phyloP scores from a whole-genome alignment of 2,888 invertebrate species.

The Rosalia funebris region DNA sequence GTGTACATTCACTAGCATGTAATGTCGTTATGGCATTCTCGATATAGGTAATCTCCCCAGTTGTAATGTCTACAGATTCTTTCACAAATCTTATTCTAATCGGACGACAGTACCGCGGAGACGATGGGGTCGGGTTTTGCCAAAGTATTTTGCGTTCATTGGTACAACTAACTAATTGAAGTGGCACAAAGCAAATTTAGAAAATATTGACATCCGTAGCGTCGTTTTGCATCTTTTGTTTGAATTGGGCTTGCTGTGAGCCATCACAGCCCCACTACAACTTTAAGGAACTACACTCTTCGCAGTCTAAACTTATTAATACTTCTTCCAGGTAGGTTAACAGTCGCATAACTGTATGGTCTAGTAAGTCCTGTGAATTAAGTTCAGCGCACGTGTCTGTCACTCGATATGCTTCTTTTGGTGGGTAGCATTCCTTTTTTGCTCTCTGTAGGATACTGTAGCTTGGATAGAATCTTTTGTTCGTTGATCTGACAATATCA shows the following conservation, averaged over 20 bases:
- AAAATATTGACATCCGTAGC: constrained; percentile 49
- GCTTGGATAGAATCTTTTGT: constrained; percentile 19
- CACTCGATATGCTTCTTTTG: constrained; percentile 12
- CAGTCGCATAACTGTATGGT: constrained; percentile 20
- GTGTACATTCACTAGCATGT: neutral
- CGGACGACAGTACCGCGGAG: constrained; percentile 49
- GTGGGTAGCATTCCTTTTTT: constrained; percentile 25
- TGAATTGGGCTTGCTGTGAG: constrained; percentile 44
- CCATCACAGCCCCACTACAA: constrained; percentile 50
- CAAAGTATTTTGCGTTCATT: constrained; percentile 43
- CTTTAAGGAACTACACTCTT: constrained; percentile 16
- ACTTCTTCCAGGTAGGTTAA: constrained; percentile 16
- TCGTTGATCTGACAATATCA: constrained; percentile 16
- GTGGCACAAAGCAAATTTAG: constrained; percentile 46
- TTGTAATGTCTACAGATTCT: constrained; percentile 46
- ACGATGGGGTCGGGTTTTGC: constrained; percentile 51
- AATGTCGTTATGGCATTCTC: constrained; percentile 17
- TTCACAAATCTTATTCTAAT: constrained; percentile 49
- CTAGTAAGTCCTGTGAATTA: constrained; percentile 16
- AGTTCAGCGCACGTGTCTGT: constrained; percentile 22
- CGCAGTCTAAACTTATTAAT: constrained; percentile 7
- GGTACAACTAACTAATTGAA: constrained; percentile 33
- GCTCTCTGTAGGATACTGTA: constrained; percentile 24
- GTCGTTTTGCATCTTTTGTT: constrained; percentile 48
- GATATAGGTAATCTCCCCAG: constrained; percentile 38